Base-by-base conservation (phyloP, 2,888 invertebrate genomes). In the Platycheirus rosarum region DNA sequence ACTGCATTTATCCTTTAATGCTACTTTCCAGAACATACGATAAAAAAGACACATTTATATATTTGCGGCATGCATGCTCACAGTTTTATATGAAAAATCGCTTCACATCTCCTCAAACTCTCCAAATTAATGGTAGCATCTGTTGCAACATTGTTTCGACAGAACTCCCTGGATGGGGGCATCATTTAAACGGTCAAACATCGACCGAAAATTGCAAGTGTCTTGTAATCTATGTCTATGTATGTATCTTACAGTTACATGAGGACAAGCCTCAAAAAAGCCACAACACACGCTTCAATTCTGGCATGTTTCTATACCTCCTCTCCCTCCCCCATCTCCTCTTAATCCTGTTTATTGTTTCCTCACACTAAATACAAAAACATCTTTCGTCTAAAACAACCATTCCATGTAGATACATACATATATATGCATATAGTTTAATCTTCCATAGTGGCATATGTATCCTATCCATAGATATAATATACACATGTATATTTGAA, bases 191-290 rank as follows among this genome's bases (percentile, higher is more conserved):
- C 75, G 79, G 75, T 70, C 70, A 80, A 75, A 65, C 70, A 70
- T 70, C 70, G 60, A 75, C 42, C 65, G 18, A 35, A 37, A 18
- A 68, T 70, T 70, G 70, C 60, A 66, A 53, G 60, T 75, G 32
- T 49, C 69, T 66, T 57, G 20, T 1, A 40, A 13, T 40, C 13
- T 40, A 13, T 40, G 7, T 40, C 13, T 13, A 13, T 42, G 32
- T 63, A 23, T 13, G 48, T 49, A 13, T 23, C 16, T 37, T 32
- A 44, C 16, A 68, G 62, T 69, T 46, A 29, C 42, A 66, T 63
- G 37, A 63, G 40, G 66, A 82, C 82, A 82, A 82, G 63, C 82
- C 80, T 70, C 76, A 80, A 76, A 80, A 80, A 76, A 76, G 53
- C 80, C 80, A 76, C 80, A 80, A 65, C 49, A 80, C 76, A 80